These are phyloP conservation scores for Natator depressus DNA, from an alignment of 2,113 vertebrate genomes.

Conservation along the genomic window DNA sequence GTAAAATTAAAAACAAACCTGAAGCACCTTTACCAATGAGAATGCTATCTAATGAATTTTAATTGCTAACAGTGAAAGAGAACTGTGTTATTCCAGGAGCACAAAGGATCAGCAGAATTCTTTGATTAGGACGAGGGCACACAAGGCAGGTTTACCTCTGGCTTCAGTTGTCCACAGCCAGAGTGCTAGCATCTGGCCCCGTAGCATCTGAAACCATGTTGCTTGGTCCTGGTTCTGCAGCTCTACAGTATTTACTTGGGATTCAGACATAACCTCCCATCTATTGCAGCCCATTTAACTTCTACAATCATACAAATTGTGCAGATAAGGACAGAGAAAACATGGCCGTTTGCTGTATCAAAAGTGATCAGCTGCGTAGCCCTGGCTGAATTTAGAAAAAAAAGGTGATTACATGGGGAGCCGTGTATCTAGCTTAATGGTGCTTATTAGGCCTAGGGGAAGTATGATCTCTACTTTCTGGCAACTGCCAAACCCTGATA, in stretches of 20 bases:
- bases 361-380: neutral
- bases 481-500: neutral
- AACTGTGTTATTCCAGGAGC: neutral
- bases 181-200: neutral
- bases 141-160: neutral
- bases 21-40: neutral
- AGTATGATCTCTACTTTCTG: rapidly evolving
- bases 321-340: neutral
- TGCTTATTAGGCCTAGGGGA: rapidly evolving
- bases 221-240: neutral
- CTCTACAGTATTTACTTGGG: neutral
- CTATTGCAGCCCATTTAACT: neutral
- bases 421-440: neutral
- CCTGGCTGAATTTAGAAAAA: neutral
- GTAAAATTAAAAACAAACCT: neutral
- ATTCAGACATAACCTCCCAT: rapidly evolving
- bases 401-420: neutral
- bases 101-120: neutral
- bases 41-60: neutral
- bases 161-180: neutral
- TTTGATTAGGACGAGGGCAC: neutral
- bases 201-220: neutral
- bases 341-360: neutral
- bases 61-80: neutral
- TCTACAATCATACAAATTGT: rapidly evolving